Evolutionary conservation across 2,888 invertebrate species (phyloP).

Genomic region (Panzeria rudis): DNA sequence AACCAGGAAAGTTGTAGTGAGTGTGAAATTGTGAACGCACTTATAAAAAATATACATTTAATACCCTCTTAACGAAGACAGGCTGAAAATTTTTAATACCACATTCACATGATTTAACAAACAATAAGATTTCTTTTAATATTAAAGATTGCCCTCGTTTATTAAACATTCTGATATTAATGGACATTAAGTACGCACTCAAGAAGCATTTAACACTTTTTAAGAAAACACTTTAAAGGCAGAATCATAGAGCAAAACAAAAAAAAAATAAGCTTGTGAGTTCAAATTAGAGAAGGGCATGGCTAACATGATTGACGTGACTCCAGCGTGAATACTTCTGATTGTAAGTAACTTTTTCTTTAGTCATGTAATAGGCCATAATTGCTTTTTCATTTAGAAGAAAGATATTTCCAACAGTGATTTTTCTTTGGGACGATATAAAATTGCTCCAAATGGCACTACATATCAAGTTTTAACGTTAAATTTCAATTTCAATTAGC

Average conservation of each 20-base stretch:
- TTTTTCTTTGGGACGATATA: too few species aligned
- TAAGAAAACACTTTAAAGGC: constrained; percentile 33
- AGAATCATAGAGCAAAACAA: constrained; percentile 26
- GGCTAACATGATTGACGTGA: neutral
- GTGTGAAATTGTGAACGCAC: constrained; percentile 46
- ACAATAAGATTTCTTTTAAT: neutral
- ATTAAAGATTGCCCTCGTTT: neutral
- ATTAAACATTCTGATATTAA: constrained; percentile 41
- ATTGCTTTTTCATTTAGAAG: too few species aligned
- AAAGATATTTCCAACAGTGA: too few species aligned
- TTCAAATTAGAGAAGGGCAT: neutral
- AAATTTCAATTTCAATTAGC: too few species aligned
- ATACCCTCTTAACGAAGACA: neutral
- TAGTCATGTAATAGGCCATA: neutral
- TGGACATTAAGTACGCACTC: constrained; percentile 48
- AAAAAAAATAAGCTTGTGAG: neutral
- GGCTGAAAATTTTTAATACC: neutral
- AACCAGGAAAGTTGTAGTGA: constrained; percentile 10
- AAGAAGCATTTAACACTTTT: constrained; percentile 58
- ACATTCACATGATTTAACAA: neutral
- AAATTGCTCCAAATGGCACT: too few species aligned
- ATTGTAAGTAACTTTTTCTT: neutral
- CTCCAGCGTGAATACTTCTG: neutral
- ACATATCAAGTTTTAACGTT: too few species aligned
- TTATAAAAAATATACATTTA: constrained; percentile 37